Evolutionary conservation across 1,140 invertebrate genomes (phyloP).

Genomic region (Heliothis subflexa): DNA sequence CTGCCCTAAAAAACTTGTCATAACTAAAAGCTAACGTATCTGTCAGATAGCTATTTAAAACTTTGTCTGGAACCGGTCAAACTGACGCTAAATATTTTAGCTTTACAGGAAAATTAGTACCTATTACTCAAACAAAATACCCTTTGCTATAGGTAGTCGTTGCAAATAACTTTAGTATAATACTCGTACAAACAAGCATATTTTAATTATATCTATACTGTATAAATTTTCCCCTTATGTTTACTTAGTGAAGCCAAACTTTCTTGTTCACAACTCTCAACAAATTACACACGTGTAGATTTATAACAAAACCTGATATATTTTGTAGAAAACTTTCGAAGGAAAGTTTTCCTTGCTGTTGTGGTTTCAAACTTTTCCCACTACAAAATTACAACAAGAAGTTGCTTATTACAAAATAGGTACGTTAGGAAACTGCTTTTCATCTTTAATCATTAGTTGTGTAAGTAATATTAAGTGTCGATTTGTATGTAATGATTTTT

Average conservation of each 20-base stretch:
- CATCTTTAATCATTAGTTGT: too few species aligned
- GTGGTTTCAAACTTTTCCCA: neutral
- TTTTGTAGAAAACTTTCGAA: conserved; percentile 2
- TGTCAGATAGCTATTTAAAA: too few species aligned
- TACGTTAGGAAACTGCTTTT: neutral
- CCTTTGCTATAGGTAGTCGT: neutral
- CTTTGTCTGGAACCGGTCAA: too few species aligned
- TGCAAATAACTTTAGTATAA: too few species aligned
- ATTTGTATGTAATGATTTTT: too few species aligned
- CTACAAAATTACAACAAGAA: neutral
- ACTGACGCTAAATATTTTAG: neutral
- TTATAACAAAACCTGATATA: neutral
- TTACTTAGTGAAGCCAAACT: conserved; percentile 11
- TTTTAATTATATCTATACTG: neutral
- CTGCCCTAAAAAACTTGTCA: too few species aligned
- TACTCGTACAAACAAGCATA: neutral
- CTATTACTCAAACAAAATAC: neutral
- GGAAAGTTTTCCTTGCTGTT: neutral
- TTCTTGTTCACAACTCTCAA: conserved; percentile 15
- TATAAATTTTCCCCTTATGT: neutral
- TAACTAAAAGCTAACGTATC: too few species aligned
- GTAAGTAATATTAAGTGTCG: too few species aligned
- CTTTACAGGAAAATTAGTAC: neutral
- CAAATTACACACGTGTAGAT: conserved; percentile 12
- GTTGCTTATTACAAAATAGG: neutral